Evolutionary conservation across 2,113 vertebrate genomes (phyloP).

Genomic region (Argyrosomus japonicus): DNA sequence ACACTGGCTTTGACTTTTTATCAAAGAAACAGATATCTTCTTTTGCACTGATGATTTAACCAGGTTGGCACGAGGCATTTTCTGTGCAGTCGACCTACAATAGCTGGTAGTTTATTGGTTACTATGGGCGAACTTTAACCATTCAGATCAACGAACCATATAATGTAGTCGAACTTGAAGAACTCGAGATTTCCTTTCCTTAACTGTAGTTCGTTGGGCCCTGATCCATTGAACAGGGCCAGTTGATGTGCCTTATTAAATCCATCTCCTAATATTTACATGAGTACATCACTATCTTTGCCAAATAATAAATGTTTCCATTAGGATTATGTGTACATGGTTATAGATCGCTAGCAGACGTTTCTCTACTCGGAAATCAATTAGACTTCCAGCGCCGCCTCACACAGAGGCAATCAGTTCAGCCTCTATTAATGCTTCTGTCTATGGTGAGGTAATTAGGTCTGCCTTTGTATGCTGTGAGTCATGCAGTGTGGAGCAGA

Average conservation of each 20-base stretch:
- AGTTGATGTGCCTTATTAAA: not conserved
- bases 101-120: not conserved
- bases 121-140: not conserved
- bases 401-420: not conserved
- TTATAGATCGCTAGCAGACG: not conserved
- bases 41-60: no score
- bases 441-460: slow-evolving; percentile 24
- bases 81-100: no score
- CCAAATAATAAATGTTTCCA: not conserved
- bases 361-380: slow-evolving; percentile 11
- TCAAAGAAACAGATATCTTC: not conserved
- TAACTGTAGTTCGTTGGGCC: not conserved
- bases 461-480: slow-evolving; percentile 13
- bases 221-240: not conserved
- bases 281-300: not conserved
- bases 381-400: slow-evolving; percentile 5
- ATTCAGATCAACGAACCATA: no score
- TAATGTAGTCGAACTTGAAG: no score
- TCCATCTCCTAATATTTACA: not conserved
- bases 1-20: not conserved
- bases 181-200: no score
- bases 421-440: slow-evolving; percentile 24
- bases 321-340: not conserved
- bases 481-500: slow-evolving; percentile 1
- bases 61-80: no score